Evolutionary conservation across 92 coral and sea anemone species (phyloP).

Genomic region (Heliopora coerulea): DNA sequence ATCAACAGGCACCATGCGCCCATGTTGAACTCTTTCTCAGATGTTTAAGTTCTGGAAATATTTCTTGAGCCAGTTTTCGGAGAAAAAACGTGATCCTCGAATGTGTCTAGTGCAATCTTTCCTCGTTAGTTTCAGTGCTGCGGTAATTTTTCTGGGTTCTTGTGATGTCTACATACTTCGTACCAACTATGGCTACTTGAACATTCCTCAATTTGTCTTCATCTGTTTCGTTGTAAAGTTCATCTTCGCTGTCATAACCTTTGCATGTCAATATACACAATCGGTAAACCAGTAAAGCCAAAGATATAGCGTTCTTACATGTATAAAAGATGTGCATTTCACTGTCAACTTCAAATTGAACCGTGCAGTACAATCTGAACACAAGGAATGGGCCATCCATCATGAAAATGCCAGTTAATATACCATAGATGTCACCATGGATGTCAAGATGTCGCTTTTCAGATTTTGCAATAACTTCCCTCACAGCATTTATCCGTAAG

Average conservation of each 20-base stretch:
- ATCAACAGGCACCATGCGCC: too few relatives aligned
- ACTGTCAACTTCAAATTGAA: slow-evolving; percentile 73
- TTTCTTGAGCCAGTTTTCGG: too few relatives aligned
- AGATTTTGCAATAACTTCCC: slow-evolving; percentile 59
- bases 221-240: slow-evolving; percentile 54
- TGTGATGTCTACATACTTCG: not conserved
- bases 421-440: slow-evolving; percentile 96
- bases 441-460: slow-evolving; percentile 82
- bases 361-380: slow-evolving; percentile 75
- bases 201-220: slow-evolving; percentile 86
- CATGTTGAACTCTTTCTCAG: too few relatives aligned
- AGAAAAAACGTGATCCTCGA: too few relatives aligned
- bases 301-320: slow-evolving; percentile 91
- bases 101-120: too few relatives aligned
- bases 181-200: slow-evolving; percentile 73
- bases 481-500: slow-evolving; percentile 10
- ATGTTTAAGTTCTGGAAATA: too few relatives aligned
- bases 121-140: too few relatives aligned
- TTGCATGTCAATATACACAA: slow-evolving; percentile 92
- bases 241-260: slow-evolving; percentile 73
- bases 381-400: slow-evolving; percentile 96
- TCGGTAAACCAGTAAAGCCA: slow-evolving; percentile 83
- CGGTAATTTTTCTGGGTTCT: not conserved
- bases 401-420: slow-evolving; percentile 93
- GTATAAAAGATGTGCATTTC: slow-evolving; percentile 98